Percentiles rank a stretch among this genome's conserved stretches.
These are phyloP conservation scores for Rutilus rutilus DNA, from an alignment of 2,113 vertebrate species.

Conservation along the genomic window DNA sequence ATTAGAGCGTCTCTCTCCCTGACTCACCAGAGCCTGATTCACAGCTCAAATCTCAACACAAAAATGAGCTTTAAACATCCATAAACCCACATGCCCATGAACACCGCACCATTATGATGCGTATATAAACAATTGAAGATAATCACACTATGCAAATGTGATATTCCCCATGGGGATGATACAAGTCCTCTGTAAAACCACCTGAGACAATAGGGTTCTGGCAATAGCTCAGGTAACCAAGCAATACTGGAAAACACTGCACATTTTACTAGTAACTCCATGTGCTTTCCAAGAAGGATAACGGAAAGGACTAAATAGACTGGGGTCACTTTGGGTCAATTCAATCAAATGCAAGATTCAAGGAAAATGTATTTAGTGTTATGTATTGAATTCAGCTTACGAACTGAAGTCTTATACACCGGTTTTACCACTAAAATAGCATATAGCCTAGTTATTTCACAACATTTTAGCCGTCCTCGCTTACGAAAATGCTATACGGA, in stretches of 20 bases:
- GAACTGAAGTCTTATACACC: neutral
- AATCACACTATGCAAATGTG: constrained; percentile 89
- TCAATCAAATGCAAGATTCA: neutral
- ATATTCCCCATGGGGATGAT: constrained; percentile 78
- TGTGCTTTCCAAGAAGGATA: neutral
- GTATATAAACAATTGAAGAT: constrained; percentile 89
- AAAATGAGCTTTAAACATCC: constrained; percentile 88
- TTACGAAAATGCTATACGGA: neutral
- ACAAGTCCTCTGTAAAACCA: constrained; percentile 76
- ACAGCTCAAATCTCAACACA: constrained; percentile 82
- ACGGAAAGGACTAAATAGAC: constrained; percentile 12
- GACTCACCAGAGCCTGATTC: constrained; percentile 42
- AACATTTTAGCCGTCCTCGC: neutral
- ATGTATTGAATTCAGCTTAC: neutral
- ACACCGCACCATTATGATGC: constrained; percentile 85
- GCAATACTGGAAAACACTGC: neutral
- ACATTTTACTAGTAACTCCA: neutral
- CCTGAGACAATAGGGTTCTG: constrained; percentile 85
- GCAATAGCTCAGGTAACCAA: constrained; percentile 67
- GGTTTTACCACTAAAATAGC: neutral
- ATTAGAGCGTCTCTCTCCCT: constrained; percentile 45
- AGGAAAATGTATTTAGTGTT: neutral
- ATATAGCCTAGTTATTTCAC: neutral
- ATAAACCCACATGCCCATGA: constrained; percentile 85
- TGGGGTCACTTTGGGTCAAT: neutral